phyloP scores from a whole-genome alignment of 2,797 vertebrate species.

The Mormyrus hasselquistii region DNA sequence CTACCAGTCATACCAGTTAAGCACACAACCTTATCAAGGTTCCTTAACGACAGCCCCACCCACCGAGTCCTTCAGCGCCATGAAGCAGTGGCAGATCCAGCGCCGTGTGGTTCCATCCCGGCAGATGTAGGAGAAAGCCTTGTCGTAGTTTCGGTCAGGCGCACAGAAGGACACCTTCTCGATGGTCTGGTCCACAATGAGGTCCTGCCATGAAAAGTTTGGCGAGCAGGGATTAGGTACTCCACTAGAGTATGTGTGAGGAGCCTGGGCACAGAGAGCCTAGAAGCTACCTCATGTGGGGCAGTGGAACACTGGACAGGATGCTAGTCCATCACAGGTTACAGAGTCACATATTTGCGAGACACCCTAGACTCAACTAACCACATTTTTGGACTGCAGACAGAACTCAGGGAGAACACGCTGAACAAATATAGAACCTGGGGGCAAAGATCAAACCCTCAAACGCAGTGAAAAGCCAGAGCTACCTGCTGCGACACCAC shows the following conservation, averaged over 20 bases:
- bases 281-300: not conserved
- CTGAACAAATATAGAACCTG: not conserved
- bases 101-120: slow-evolving; percentile 85
- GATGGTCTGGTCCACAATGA: slow-evolving; percentile 90
- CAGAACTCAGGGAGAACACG: not conserved
- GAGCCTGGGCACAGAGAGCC: not conserved
- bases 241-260: not conserved
- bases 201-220: slow-evolving; percentile 60
- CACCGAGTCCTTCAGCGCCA: slow-evolving; percentile 89
- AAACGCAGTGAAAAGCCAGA: not conserved
- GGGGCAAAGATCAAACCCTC: not conserved
- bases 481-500: not conserved
- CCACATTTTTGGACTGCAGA: not conserved
- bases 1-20: not conserved
- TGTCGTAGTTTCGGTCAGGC: slow-evolving; percentile 87
- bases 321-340: not conserved
- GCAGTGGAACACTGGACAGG: not conserved
- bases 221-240: not conserved
- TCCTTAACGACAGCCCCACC: slow-evolving; percentile 36
- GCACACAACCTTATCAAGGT: not conserved
- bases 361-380: not conserved
- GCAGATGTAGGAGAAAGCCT: slow-evolving; percentile 92
- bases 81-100: slow-evolving; percentile 93
- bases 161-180: slow-evolving; percentile 93
- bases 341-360: not conserved